A percentile compares a stretch with the other conserved stretches of the same genome.
These are phyloP conservation scores for Zootoca vivipara DNA, from an alignment of 2,113 vertebrate genomes.

Conservation along the genomic window DNA sequence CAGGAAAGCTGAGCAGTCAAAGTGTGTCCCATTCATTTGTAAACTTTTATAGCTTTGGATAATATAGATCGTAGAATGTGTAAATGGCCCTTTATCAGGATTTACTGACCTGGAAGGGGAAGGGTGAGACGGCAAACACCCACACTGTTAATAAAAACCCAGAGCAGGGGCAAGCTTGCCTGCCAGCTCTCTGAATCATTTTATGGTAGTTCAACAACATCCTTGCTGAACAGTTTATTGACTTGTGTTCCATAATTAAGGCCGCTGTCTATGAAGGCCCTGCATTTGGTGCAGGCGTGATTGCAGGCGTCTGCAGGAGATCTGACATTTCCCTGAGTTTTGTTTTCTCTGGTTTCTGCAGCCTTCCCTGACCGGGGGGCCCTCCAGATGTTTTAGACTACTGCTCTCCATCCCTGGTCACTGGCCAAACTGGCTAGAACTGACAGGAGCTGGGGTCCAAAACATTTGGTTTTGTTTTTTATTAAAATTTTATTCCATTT, in stretches of 20 bases:
- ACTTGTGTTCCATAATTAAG: constrained; percentile 49
- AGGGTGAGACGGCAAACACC: constrained; percentile 53
- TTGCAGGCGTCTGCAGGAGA: not conserved
- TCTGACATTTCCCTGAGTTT: not conserved
- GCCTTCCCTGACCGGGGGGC: not conserved
- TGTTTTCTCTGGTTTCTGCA: not conserved
- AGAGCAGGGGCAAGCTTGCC: constrained; percentile 30
- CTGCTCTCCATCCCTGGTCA: not conserved
- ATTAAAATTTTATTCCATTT: too few species aligned
- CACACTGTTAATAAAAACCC: constrained; percentile 55
- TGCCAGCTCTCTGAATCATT: constrained; percentile 47
- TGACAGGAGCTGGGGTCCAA: too few species aligned
- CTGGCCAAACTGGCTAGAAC: not conserved
- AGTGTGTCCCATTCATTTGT: constrained; percentile 55
- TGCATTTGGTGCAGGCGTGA: not conserved
- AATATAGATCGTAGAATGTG: constrained; percentile 41
- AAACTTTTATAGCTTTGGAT: constrained; percentile 56
- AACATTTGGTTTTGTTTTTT: too few species aligned
- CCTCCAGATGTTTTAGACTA: not conserved
- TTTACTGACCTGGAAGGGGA: constrained; percentile 66
- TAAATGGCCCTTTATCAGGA: constrained; percentile 59
- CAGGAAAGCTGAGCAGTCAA: constrained; percentile 39
- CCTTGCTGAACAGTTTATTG: constrained; percentile 36
- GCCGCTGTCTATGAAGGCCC: constrained; percentile 2
- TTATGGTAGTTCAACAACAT: constrained; percentile 45